These are phyloP conservation scores for Poeciliopsis infans DNA, from an alignment of 2,797 vertebrate genomes.

Conservation along the genomic window DNA sequence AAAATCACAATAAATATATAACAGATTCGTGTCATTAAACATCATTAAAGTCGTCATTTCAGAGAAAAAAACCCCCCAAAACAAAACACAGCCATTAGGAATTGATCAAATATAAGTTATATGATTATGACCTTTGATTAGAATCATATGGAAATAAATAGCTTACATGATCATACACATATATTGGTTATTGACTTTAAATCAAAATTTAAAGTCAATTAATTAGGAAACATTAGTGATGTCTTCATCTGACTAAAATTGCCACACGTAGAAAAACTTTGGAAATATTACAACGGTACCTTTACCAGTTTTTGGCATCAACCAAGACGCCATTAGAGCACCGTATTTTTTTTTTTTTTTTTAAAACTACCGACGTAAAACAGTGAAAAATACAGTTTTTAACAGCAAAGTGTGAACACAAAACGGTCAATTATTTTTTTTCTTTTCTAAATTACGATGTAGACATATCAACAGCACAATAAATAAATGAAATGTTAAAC, in stretches of 20 bases:
- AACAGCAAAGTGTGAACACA: neutral
- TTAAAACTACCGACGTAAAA: neutral
- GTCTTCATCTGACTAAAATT: neutral
- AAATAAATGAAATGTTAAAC: constrained; percentile 3
- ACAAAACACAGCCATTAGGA: neutral
- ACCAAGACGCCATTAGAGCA: neutral
- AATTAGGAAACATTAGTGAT: neutral
- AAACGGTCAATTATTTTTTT: neutral
- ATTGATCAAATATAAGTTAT: no score
- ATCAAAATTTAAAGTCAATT: no score
- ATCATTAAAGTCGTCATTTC: neutral
- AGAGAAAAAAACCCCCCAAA: neutral
- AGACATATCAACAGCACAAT: neutral
- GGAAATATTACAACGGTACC: neutral
- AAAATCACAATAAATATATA: neutral
- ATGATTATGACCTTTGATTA: no score
- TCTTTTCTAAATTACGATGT: neutral
- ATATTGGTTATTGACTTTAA: no score
- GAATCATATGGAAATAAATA: no score
- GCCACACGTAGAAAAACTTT: neutral
- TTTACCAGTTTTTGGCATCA: neutral
- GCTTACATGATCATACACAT: no score
- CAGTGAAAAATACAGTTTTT: neutral
- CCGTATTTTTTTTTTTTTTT: neutral
- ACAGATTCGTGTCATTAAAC: neutral